Evolutionary conservation across 2,888 invertebrate species (phyloP), one percentile per base, ranked within the genome.

Genomic region (Drosophila monieri): DNA sequence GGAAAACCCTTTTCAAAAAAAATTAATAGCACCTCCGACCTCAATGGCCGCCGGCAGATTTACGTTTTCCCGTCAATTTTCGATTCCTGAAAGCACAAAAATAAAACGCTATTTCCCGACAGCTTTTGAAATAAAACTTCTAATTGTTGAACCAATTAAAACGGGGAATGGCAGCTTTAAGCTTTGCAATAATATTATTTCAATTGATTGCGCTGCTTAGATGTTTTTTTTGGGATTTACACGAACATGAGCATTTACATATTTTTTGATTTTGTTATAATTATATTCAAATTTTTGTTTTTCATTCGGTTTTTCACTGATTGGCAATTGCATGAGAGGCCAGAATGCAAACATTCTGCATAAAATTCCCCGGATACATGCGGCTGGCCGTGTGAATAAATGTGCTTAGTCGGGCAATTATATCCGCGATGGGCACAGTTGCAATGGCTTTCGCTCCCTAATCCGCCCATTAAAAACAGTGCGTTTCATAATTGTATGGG

Each of bases 1-100:
- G 48, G 27, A 51, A 52, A 76, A 77, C 85, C 87, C 81, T 80
- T 85, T 87, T 78, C 78, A 85, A 85, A 76, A 79, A 79, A 74
- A 85, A 68, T 85, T 60, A 78, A 80, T 80, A 73, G 81, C 56
- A 15, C 1, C 35, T n/a, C 52, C 48, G 55, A 18, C 44, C 37
- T 39, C n/a, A 27, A 41, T 30, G 46, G 27, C 65, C 73, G 51
- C 18, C 23, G 51, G 23, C 35, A 80, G 73, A 81, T 87, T 87
- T 81, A 85, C 78, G 76, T 64, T 53, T 60, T 48, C 43, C 62
- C 52, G 73, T 73, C 57, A 72, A 62, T 51, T 64, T 80, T 59
- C 67, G 64, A 84, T 73, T 72, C 62, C 35, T 35, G 15, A 32
- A 27, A 14, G 6, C 25, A 65, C 14, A 37, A 43, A 44, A 6